phyloP scores from a whole-genome alignment of 2,113 vertebrate genomes.

The Catagonus wagneri region DNA sequence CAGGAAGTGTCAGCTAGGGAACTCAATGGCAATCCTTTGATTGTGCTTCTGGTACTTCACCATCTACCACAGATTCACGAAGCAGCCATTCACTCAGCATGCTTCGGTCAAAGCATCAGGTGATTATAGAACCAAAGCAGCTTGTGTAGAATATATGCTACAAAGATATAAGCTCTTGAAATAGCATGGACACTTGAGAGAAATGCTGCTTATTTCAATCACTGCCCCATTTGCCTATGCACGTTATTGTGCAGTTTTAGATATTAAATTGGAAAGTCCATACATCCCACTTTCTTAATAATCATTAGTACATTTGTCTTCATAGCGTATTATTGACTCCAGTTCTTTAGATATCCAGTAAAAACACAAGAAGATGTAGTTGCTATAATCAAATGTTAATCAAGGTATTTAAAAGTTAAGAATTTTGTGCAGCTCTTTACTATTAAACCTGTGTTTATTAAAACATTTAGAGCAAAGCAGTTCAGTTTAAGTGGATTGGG shows the following conservation, averaged over 20 bases:
- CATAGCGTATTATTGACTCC: not conserved
- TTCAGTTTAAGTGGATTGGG: not conserved
- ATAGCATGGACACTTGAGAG: not conserved
- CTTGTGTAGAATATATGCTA: not conserved
- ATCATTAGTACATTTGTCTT: slow-evolving; percentile 19
- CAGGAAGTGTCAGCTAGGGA: not conserved
- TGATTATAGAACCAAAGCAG: not conserved
- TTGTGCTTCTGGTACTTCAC: not conserved
- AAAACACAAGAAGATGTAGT: slow-evolving; percentile 16
- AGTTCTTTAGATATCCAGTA: slow-evolving; percentile 51
- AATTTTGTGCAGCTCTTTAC: not conserved
- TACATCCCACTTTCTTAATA: not conserved
- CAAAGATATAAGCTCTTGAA: not conserved
- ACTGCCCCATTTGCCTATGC: not conserved
- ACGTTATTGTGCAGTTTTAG: not conserved
- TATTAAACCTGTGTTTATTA: slow-evolving; percentile 22
- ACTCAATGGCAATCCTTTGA: not conserved
- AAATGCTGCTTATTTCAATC: not conserved
- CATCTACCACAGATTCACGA: not conserved
- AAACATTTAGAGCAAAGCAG: slow-evolving; percentile 18
- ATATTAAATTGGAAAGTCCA: not conserved
- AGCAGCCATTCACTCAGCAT: not conserved
- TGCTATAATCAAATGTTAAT: slow-evolving; percentile 27
- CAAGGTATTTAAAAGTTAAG: slow-evolving; percentile 36
- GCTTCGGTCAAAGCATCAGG: not conserved